phyloP scores from a whole-genome alignment of 30 jellyfish, hydroid and myxozoan species.

The Turritopsis rubra region DNA sequence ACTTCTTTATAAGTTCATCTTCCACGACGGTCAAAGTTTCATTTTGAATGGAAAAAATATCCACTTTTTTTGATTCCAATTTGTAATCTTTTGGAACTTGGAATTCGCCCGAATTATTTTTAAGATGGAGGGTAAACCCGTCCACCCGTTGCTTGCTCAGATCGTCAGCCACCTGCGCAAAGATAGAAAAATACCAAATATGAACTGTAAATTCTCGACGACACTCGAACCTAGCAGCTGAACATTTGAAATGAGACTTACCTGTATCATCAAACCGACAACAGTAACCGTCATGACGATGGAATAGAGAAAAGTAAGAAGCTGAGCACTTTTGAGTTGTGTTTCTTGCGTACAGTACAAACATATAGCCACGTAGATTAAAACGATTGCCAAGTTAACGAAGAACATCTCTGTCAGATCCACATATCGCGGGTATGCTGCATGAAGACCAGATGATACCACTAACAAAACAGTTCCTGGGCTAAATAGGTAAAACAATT shows the following conservation, averaged over 20 bases:
- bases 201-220: neutral
- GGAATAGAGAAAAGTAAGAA: slow-evolving; percentile 58
- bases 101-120: slow-evolving; percentile 17
- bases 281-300: slow-evolving; percentile 79
- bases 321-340: slow-evolving; percentile 67
- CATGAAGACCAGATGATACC: slow-evolving; percentile 71
- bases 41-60: slow-evolving; percentile 1
- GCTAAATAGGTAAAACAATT: slow-evolving; percentile 26
- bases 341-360: slow-evolving; percentile 47
- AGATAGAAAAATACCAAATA: neutral
- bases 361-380: slow-evolving; percentile 44
- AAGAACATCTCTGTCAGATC: slow-evolving; percentile 49
- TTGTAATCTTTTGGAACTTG: neutral
- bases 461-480: slow-evolving; percentile 84
- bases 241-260: no score
- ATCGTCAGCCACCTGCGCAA: slow-evolving; percentile 70
- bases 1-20: neutral
- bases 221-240: neutral
- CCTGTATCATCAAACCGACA: slow-evolving; percentile 95
- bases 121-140: slow-evolving; percentile 4
- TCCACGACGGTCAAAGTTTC: neutral
- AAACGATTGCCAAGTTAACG: slow-evolving; percentile 32
- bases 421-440: slow-evolving; percentile 69
- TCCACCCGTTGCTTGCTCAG: slow-evolving; percentile 43
- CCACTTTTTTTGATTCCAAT: no score